Base-by-base conservation (phyloP, 1,140 invertebrate genomes). In the Eriocheir sinensis region DNA sequence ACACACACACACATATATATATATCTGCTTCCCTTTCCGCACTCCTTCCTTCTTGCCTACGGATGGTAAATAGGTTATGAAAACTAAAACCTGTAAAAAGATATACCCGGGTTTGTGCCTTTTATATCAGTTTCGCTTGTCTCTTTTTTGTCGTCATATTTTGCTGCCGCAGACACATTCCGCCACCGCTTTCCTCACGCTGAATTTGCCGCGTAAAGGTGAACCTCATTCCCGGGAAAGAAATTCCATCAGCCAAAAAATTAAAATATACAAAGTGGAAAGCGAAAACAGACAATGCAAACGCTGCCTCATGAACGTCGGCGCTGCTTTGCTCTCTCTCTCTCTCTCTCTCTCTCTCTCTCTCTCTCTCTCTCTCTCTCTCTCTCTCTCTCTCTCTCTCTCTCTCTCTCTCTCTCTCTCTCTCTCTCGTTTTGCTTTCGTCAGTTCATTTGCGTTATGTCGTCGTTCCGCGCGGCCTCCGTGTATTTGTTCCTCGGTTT, bases 1-100 rank as follows among this genome's bases (percentile, higher is more conserved):
- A 72, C 60, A 72, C 60, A 72, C 60, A 72, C 60, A 72, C 60
- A 72, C 60, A 72, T n/a, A 72, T n/a, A 72, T n/a, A 72, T n/a
- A 72, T n/a, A 15, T n/a, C n/a, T n/a, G 12, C 60, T 72, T n/a
- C 81, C 36, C 81, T 83, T 83, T 83, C 36, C 81, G n/a, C 81
- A 9, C 81, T 83, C 81, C 36, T 8, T 83, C 60, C n/a, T n/a
- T 72, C 60, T 72, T n/a, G n/a, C n/a, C n/a, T n/a, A n/a, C n/a
- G n/a, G 21, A 53, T 21, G 21, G 2, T 53, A 21, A 53, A 53
- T 83, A 2, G 1, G 30, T 36, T 40, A 36, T 1, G 32, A 17
- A 17, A 86, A 41, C 17, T 86, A 41, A 15, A 86, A 40, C 40
- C 3, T 36, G 0, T n/a, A 72, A 72, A n/a, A n/a, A 72, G 27